These are phyloP conservation scores for Carapus acus DNA, from an alignment of 2,797 vertebrate species.

Conservation along the genomic window DNA sequence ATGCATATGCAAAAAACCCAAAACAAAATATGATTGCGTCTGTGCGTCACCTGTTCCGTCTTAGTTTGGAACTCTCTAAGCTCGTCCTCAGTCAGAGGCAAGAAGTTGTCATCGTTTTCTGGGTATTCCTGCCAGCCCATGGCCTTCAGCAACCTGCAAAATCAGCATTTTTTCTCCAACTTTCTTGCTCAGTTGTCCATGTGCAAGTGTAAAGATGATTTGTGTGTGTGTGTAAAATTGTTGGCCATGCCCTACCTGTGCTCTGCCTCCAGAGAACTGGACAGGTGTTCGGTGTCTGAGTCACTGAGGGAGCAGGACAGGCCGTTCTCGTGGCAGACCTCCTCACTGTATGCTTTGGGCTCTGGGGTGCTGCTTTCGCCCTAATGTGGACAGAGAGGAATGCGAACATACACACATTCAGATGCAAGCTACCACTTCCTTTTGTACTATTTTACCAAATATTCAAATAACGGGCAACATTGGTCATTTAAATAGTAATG, in stretches of 20 bases:
- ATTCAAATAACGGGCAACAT: no score
- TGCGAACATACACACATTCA: no score
- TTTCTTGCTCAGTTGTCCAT: neutral
- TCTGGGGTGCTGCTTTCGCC: slow-evolving; percentile 88
- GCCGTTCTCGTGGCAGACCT: slow-evolving; percentile 88
- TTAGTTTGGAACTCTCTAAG: slow-evolving; percentile 96
- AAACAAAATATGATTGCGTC: no score
- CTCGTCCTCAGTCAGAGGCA: slow-evolving; percentile 97
- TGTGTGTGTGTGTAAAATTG: neutral
- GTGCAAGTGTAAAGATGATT: neutral
- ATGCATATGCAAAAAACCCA: no score
- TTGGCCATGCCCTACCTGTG: slow-evolving; percentile 79
- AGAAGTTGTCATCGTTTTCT: slow-evolving; percentile 97
- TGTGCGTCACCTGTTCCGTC: slow-evolving; percentile 85
- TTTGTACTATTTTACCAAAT: no score
- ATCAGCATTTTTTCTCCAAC: slow-evolving; percentile 3
- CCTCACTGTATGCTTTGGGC: slow-evolving; percentile 89
- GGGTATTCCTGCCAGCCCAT: slow-evolving; percentile 99
- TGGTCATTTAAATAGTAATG: no score
- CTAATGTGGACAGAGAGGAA: slow-evolving; percentile 49
- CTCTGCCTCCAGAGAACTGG: slow-evolving; percentile 97
- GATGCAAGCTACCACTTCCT: no score
- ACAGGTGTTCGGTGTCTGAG: slow-evolving; percentile 87
- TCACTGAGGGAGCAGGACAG: slow-evolving; percentile 87
- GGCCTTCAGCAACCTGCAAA: slow-evolving; percentile 88